phyloP scores from a whole-genome alignment of 2,797 vertebrate genomes.

The Pogoniulus pusillus region DNA sequence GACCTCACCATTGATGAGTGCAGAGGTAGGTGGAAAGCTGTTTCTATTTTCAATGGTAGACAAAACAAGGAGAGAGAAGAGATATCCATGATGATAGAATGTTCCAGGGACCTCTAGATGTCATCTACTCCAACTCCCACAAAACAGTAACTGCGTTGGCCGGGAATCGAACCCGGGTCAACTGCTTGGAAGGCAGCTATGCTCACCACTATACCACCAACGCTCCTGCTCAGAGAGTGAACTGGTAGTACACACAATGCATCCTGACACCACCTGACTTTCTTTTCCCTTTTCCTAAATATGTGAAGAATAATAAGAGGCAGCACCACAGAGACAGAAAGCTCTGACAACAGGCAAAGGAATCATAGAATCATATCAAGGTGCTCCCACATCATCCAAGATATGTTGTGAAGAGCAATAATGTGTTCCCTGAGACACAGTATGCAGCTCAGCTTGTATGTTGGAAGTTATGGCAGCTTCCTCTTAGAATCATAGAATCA shows the following conservation, averaged over 20 bases:
- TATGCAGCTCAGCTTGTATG: not conserved
- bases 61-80: not conserved
- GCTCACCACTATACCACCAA: conserved; percentile 78
- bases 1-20: too few species aligned
- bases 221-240: not conserved
- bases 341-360: not conserved
- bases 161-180: conserved; percentile 82
- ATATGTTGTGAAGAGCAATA: not conserved
- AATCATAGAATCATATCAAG: not conserved
- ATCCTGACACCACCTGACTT: conserved; percentile 46
- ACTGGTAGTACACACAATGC: not conserved
- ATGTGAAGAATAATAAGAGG: conserved; percentile 18
- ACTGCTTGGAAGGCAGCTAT: conserved; percentile 80
- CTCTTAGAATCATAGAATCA: too few species aligned
- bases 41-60: not conserved
- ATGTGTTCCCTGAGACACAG: not conserved
- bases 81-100: not conserved
- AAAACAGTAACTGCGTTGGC: conserved; percentile 56
- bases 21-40: not conserved
- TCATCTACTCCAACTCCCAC: not conserved
- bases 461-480: not conserved
- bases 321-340: conserved; percentile 7
- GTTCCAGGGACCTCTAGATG: too few species aligned
- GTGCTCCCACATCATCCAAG: not conserved
- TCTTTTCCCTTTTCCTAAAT: conserved; percentile 23